Evolutionary conservation across 2,888 invertebrate genomes (phyloP).

Genomic region (Harpalus rufipes): DNA sequence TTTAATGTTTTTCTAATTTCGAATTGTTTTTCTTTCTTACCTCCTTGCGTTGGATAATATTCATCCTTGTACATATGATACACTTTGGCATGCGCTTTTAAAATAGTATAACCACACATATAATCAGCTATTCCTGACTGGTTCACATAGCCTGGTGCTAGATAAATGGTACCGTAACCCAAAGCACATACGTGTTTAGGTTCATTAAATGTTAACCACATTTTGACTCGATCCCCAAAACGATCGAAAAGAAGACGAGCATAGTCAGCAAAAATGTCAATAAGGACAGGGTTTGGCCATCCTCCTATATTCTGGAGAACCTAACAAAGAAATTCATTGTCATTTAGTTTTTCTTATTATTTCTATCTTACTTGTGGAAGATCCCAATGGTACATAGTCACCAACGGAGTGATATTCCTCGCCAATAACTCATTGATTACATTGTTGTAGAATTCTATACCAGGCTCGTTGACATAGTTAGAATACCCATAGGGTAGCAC

Average conservation of each 20-base stretch:
- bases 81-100: conserved; percentile 83
- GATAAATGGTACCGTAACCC: conserved; percentile 75
- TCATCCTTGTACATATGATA: conserved; percentile 80
- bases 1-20: not conserved
- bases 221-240: conserved; percentile 82
- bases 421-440: conserved; percentile 84
- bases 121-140: conserved; percentile 81
- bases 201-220: conserved; percentile 90
- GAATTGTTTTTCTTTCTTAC: conserved; percentile 68
- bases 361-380: conserved; percentile 69
- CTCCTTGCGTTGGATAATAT: conserved; percentile 75
- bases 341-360: not conserved
- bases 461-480: conserved; percentile 82
- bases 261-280: conserved; percentile 82
- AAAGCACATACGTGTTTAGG: conserved; percentile 81
- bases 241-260: conserved; percentile 80
- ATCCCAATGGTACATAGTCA: conserved; percentile 75
- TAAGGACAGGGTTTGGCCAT: conserved; percentile 82
- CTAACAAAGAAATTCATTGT: not conserved
- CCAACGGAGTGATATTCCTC: conserved; percentile 79
- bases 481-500: conserved; percentile 84
- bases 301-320: conserved; percentile 79
- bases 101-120: conserved; percentile 81
- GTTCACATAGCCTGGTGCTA: conserved; percentile 77
- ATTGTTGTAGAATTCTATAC: conserved; percentile 86